Evolutionary conservation across 2,888 invertebrate species (phyloP).

Genomic region (Chrysomela aeneicollis): DNA sequence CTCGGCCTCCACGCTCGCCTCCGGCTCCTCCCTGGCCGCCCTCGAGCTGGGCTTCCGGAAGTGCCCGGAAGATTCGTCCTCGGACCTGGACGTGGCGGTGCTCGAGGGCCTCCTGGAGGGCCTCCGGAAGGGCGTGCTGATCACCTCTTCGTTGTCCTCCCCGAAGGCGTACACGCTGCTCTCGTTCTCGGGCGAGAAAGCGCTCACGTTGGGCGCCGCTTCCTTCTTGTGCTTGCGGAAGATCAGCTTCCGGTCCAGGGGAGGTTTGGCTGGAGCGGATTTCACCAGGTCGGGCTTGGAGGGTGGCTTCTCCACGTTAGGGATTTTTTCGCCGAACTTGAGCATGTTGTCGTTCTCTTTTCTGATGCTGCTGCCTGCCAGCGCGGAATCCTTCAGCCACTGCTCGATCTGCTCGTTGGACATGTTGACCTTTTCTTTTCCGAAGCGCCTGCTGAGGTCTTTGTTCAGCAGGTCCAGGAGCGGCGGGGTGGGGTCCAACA

Average conservation of each 20-base stretch:
- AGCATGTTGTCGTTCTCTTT: constrained; percentile 57
- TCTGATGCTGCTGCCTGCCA: constrained; percentile 56
- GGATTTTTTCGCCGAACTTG: constrained; percentile 56
- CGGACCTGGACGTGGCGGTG: constrained; percentile 61
- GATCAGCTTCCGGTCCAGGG: constrained; percentile 65
- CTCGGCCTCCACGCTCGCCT: constrained; percentile 32
- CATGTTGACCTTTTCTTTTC: constrained; percentile 73
- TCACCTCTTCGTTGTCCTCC: constrained; percentile 68
- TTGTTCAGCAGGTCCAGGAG: constrained; percentile 58
- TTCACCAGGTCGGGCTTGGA: constrained; percentile 41
- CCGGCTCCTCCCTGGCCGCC: constrained; percentile 35
- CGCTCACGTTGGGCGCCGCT: constrained; percentile 63
- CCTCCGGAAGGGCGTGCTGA: constrained; percentile 68
- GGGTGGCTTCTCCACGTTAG: constrained; percentile 44
- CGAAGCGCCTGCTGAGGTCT: constrained; percentile 58
- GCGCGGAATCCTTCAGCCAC: constrained; percentile 64
- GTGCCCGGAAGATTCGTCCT: constrained; percentile 59
- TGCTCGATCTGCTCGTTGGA: constrained; percentile 75
- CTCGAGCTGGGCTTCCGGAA: constrained; percentile 51
- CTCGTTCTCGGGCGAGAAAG: constrained; percentile 74
- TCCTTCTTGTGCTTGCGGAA: constrained; percentile 66
- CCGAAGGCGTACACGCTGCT: constrained; percentile 78
- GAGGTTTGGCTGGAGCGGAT: constrained; percentile 30
- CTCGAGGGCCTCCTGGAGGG: constrained; percentile 63
- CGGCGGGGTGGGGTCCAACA: constrained; percentile 33